Percentiles rank a stretch among this genome's conserved stretches.
Conservation (phyloP, 2,797 vertebrate genomes). For the Sitta carolinensis region DNA sequence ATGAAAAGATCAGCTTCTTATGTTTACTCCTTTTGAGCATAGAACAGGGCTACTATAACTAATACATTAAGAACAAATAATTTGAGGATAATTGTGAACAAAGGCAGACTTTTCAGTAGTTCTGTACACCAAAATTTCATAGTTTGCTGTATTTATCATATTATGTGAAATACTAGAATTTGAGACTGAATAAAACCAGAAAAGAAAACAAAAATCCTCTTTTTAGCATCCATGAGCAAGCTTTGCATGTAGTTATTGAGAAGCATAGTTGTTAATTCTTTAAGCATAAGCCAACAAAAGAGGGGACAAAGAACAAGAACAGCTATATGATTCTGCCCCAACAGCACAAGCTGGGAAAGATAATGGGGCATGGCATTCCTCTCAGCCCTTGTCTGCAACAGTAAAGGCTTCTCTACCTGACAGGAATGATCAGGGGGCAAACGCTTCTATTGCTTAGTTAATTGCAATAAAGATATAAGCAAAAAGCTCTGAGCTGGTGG, state of each 20-base stretch:
- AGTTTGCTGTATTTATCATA: background rate
- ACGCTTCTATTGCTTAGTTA: background rate
- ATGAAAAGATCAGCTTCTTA: background rate
- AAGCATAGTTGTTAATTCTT: background rate
- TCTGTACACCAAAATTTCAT: background rate
- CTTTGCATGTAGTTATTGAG: background rate
- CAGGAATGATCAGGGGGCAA: background rate
- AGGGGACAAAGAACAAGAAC: background rate
- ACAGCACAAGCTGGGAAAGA: background rate
- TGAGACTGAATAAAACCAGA: background rate
- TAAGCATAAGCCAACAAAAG: background rate
- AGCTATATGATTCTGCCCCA: background rate
- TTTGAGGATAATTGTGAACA: background rate
- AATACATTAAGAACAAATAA: background rate
- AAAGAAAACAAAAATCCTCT: background rate
- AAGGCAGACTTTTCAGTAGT: background rate
- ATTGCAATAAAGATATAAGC: background rate
- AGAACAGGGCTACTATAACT: background rate
- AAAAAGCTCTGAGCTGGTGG: background rate
- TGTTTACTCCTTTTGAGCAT: background rate
- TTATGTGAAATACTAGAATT: background rate
- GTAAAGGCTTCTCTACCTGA: background rate
- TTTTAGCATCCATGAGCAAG: background rate
- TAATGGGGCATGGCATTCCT: rapidly evolving
- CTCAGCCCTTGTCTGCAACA: background rate